Evolutionary conservation across 2,888 invertebrate species (phyloP), one percentile per base, ranked within the genome.

Genomic region (Noctua janthe): DNA sequence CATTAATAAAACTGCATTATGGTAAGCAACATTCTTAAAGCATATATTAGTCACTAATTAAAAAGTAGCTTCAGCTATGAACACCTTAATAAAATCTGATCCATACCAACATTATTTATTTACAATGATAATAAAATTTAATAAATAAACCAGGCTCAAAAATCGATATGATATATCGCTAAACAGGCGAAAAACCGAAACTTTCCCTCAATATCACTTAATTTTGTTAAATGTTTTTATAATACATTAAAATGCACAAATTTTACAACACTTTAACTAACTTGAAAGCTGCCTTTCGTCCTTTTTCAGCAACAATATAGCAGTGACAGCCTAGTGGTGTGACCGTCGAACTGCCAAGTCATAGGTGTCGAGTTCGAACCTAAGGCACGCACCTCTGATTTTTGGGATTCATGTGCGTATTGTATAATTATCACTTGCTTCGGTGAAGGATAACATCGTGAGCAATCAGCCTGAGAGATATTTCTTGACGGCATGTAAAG

Each of bases 31-130:
- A 67, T 29, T 54, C 11, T 71, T 82, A 82, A 71, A 82, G 74
- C 86, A 82, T 67, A 20, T 20, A 71, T 59, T 77, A 64, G 64
- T 72, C 67, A 76, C 73, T 64, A 72, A 69, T 72, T 80, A 43
- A 59, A 71, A 71, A 47, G 23, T 54, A 69, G 51, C 1, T 69
- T 23, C 59, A 64, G 17, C 20, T 39, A 72, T 74, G 47, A 76
- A 76, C 54, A 83, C 66, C 17, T 11, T 20, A 35, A 71, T 75
- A 72, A 70, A 85, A 83, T 87, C 29, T 66, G 11, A 77, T 80
- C 54, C 54, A 73, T 72, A 67, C 7, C 66, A 62, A 75, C 7
- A 67, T 64, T 29, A 71, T 86, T 74, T 84, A 75, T 84, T 77
- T 84, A 85, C 70, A 87, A 49, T 39, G 13, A 54, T 49, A 23